Percentiles rank a stretch among this genome's conserved stretches.
Evolutionary conservation across 2,113 vertebrate genomes (phyloP).

Genomic region (Cercopithecus mona): DNA sequence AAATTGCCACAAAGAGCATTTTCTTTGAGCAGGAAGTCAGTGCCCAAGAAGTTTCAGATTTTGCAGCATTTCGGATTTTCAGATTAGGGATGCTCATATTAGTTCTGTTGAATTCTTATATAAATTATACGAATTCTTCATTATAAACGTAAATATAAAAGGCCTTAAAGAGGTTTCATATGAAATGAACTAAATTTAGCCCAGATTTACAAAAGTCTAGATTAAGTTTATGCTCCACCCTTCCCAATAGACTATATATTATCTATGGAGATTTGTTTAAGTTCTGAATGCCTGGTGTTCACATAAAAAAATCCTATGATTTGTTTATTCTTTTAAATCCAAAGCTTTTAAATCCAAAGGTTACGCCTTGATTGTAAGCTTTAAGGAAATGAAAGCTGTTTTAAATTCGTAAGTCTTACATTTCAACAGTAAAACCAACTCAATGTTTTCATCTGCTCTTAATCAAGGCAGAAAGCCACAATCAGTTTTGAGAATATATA

Average conservation of each 20-base stretch:
- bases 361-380: slow-evolving; percentile 48
- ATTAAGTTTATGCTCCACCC: background rate
- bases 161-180: background rate
- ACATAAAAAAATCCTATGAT: background rate
- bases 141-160: slow-evolving; percentile 40
- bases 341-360: slow-evolving; percentile 56
- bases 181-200: slow-evolving; percentile 6
- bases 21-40: background rate
- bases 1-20: background rate
- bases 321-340: slow-evolving; percentile 41
- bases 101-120: background rate
- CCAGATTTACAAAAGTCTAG: slow-evolving; percentile 26
- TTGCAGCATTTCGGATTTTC: background rate
- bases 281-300: slow-evolving; percentile 18
- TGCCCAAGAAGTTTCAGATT: background rate
- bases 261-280: slow-evolving; percentile 31
- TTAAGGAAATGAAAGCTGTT: slow-evolving; percentile 51
- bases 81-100: background rate
- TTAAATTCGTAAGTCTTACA: slow-evolving; percentile 61
- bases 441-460: slow-evolving; percentile 59
- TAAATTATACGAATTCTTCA: background rate
- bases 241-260: background rate
- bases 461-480: slow-evolving; percentile 42
- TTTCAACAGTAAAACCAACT: slow-evolving; percentile 56
- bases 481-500: slow-evolving; percentile 27